phyloP scores from a whole-genome alignment of 2,797 vertebrate genomes.

The Poecilia velifera region DNA sequence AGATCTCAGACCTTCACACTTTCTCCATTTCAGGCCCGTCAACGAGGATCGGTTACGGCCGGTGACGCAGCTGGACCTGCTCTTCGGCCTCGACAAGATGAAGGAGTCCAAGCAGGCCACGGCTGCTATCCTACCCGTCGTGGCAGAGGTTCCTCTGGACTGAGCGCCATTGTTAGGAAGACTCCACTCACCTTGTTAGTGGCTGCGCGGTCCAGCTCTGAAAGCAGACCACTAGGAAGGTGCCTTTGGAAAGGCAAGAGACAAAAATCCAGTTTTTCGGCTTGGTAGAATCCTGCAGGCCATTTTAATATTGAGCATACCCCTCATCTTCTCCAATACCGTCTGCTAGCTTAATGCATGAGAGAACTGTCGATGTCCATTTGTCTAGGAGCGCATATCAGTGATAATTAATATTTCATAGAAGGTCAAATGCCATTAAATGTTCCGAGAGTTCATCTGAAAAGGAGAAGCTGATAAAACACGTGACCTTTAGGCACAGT shows the following conservation, averaged over 20 bases:
- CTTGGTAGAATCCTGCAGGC: neutral
- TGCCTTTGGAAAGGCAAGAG: neutral
- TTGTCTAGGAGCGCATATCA: neutral
- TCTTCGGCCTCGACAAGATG: constrained; percentile 86
- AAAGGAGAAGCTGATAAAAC: neutral
- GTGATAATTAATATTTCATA: neutral
- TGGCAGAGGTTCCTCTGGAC: constrained; percentile 77
- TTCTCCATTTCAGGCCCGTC: constrained; percentile 58
- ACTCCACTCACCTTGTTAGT: neutral
- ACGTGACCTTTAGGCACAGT: neutral
- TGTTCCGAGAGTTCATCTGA: neutral
- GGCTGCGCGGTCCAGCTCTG: neutral
- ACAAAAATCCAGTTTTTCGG: neutral
- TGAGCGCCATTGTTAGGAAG: constrained; percentile 36
- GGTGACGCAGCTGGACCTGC: constrained; percentile 84
- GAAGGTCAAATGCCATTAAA: neutral
- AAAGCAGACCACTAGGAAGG: neutral
- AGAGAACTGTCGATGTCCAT: neutral
- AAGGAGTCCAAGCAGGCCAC: constrained; percentile 80
- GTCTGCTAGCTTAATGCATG: neutral
- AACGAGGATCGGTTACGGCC: constrained; percentile 78
- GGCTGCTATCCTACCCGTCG: constrained; percentile 32
- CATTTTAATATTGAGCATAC: neutral
- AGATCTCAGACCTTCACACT: constrained; percentile 20
- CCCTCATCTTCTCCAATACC: neutral